Evolutionary conservation across 1,140 invertebrate species (phyloP), one percentile per base, ranked within the genome.

Genomic region (Aphelenchoides fujianensis): DNA sequence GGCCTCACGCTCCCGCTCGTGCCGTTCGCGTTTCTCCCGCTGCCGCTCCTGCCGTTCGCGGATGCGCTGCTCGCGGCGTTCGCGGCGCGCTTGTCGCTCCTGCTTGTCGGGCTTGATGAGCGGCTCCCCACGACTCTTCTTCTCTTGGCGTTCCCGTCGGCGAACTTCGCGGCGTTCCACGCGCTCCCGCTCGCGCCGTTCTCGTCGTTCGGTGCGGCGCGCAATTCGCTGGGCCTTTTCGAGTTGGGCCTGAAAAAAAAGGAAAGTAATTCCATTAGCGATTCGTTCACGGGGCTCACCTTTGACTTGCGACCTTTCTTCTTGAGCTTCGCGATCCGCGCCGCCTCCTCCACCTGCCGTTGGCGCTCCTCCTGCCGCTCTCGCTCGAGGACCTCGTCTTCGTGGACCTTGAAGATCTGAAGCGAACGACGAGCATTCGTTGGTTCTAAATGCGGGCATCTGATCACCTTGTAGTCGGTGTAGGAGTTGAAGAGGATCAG

Each of bases 241-340:
- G 19, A 59, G 55, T 23, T 23, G 5, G 5, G 55, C 55, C 55
- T 59, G 19, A 23, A 59, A 59, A 16, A 32, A 7, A 59, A 59
- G 34, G 5, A 59, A 5, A 59, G 5, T 59, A 59, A 5, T 48
- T 48, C 23, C 41, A 48, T 48, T 48, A 48, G 23, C 23, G 12
- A 23, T 48, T 16, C 12, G 41, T 23, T 48, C 12, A 48, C 23
- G 12, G n/a, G n/a, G 7, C 55, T 59, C 55, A 59, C 55, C 55
- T 59, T 59, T 23, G 55, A 59, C 34, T 59, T 59, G 55, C 55
- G 55, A 32, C 55, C 23, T 23, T 59, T 59, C 55, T 59, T 59
- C 55, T 59, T 59, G 12, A 59, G 19, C 23, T 59, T 59, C 27
- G 27, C 34, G 12, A 59, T 7, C 34, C 55, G 5, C 5, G 55